Evolutionary conservation across 2,888 invertebrate species (phyloP).

Genomic region (Ectemnius lituratus): DNA sequence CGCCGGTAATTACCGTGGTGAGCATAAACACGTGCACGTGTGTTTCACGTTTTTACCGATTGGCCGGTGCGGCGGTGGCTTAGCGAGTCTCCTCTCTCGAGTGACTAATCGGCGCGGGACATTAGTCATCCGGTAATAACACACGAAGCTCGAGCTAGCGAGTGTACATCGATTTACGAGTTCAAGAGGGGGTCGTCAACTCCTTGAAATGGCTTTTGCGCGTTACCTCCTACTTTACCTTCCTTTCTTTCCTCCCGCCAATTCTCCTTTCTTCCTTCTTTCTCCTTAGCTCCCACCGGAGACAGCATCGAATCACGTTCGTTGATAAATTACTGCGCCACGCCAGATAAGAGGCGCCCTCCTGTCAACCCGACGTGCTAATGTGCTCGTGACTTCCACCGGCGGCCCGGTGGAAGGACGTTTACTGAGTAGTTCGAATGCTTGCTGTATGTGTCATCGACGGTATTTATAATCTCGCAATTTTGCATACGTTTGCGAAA

Average conservation of each 20-base stretch:
- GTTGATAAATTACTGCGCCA: too few species aligned
- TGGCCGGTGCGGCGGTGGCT: neutral
- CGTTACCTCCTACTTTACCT: neutral
- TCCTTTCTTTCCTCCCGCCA: neutral
- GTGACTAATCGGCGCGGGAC: constrained; percentile 43
- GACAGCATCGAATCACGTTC: neutral
- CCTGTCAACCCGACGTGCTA: too few species aligned
- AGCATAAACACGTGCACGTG: constrained; percentile 6
- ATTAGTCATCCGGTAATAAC: constrained; percentile 54
- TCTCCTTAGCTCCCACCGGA: neutral
- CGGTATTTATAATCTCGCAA: too few species aligned
- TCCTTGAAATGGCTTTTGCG: constrained; percentile 7
- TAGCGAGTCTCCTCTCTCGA: constrained; percentile 6
- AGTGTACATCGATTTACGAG: constrained; percentile 34
- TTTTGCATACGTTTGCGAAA: too few species aligned
- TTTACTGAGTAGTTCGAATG: too few species aligned
- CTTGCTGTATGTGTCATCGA: too few species aligned
- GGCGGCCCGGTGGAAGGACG: too few species aligned
- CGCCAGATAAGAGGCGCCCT: too few species aligned
- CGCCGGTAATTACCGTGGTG: constrained; percentile 23
- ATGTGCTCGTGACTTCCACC: too few species aligned
- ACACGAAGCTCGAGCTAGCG: constrained; percentile 6
- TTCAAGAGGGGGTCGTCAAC: constrained; percentile 27
- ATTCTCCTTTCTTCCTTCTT: neutral
- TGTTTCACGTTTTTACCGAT: neutral